Evolutionary conservation across 2,113 vertebrate species (phyloP), one percentile per base, ranked within the genome.

Genomic region (Larimichthys polyactis): DNA sequence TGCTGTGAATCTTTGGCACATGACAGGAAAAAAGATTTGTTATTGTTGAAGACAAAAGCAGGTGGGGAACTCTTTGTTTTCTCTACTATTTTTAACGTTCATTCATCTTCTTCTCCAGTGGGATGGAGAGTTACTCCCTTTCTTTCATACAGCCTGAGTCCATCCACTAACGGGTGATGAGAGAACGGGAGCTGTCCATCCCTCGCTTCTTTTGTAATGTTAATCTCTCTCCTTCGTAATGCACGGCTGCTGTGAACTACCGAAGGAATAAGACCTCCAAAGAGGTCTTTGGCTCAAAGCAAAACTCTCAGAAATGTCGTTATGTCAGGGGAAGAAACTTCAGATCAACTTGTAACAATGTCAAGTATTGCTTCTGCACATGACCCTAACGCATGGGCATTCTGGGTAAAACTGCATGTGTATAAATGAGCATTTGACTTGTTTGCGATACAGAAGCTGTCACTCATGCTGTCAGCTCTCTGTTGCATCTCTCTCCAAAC

Each of bases 341-440:
- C 17, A 36, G 20, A 54, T 60, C 12, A 40, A 51, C 51, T 74
- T 44, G 32, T 19, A 68, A 36, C n/a, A 27, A n/a, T n/a, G 24
- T 52, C n/a, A 27, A 40, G 2, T 19, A 8, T 7, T 27, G 51
- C 4, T 2, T 67, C 54, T 69, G 52, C 43, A 69, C 73, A 83
- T 20, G 77, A 78, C 54, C 52, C 24, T n/a, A 14, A 19, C 29
- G 52, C 60, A 44, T n/a, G 66, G 16, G 58, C 46, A 49, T 81
- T 73, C 19, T 83, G 83, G 64, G 66, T 55, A 75, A 79, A 71
- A 44, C 1, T 1, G 0, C 5, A 22, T 5, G 20, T 32, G 11
- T 46, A 46, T 29, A 44, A 46, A 74, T 19, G 5, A 59, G 7
- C 24, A 3, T 27, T 44, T 52, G 52, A 29, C 24, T 54, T 24